These are phyloP conservation scores for Rhodinocichla rosea DNA, from an alignment of 2,113 vertebrate species.

Conservation along the genomic window DNA sequence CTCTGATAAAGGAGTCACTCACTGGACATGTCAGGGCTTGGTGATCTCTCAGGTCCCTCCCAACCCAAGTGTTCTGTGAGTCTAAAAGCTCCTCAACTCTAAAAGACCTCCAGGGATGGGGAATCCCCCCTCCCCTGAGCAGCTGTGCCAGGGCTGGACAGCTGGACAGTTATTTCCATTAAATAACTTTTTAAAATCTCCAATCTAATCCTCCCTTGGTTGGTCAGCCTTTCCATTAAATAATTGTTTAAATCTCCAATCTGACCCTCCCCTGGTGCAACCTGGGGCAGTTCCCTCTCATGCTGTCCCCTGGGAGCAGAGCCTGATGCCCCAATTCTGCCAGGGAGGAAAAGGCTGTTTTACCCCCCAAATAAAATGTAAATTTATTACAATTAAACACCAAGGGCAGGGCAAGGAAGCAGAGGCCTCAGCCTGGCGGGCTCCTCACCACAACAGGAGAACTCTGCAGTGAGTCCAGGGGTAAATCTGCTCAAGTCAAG, in stretches of 20 bases:
- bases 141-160: background rate
- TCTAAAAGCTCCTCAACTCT: background rate
- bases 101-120: background rate
- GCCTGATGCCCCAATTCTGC: fast-evolving
- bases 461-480: background rate
- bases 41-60: background rate
- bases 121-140: background rate
- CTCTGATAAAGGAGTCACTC: background rate
- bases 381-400: background rate
- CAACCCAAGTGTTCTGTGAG: background rate
- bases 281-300: background rate
- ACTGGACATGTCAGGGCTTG: background rate
- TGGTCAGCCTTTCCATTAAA: background rate
- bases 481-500: background rate
- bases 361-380: background rate
- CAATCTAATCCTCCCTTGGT: too few species aligned
- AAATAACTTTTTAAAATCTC: background rate
- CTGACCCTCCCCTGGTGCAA: too few species aligned
- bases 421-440: background rate
- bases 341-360: background rate
- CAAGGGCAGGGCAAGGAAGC: fast-evolving
- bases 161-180: too few species aligned
- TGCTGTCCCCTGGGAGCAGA: background rate
- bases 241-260: background rate
- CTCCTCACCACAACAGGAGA: background rate